Percentiles rank a stretch among this genome's conserved stretches.
phyloP scores from a whole-genome alignment of 2,888 invertebrate species.

The Oligia latruncula region DNA sequence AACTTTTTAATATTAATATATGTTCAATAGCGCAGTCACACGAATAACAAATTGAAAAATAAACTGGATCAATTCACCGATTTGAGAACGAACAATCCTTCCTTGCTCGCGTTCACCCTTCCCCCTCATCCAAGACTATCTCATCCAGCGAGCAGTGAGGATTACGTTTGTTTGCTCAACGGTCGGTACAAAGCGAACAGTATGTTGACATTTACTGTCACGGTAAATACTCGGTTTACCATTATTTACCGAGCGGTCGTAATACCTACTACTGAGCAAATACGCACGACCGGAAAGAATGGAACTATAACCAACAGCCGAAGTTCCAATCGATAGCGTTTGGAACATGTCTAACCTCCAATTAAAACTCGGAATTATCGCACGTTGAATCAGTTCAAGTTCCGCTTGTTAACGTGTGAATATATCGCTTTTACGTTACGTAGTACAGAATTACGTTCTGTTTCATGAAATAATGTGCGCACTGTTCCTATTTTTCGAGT shows the following conservation, averaged over 20 bases:
- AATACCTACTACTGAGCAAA: constrained; percentile 78
- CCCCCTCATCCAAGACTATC: constrained; percentile 65
- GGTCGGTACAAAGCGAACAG: constrained; percentile 86
- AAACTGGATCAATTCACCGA: constrained; percentile 71
- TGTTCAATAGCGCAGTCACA: constrained; percentile 63
- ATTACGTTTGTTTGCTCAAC: constrained; percentile 85
- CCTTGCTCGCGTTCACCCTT: constrained; percentile 50
- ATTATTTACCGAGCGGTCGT: constrained; percentile 85
- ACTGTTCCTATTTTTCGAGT: constrained; percentile 27
- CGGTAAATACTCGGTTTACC: constrained; percentile 86
- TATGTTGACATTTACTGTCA: constrained; percentile 87
- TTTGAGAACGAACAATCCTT: constrained; percentile 65
- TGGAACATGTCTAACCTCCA: constrained; percentile 34
- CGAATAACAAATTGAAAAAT: constrained; percentile 71
- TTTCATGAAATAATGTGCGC: constrained; percentile 26
- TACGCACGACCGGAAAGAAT: constrained; percentile 69
- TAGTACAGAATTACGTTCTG: constrained; percentile 19
- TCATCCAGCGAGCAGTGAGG: constrained; percentile 70
- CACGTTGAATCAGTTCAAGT: constrained; percentile 35
- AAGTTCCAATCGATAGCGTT: constrained; percentile 48
- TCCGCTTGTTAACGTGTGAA: constrained; percentile 40
- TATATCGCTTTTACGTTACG: constrained; percentile 14
- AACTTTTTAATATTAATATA: constrained; percentile 62
- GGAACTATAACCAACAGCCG: constrained; percentile 26
- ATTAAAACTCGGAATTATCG: constrained; percentile 51